A percentile compares a stretch with the other conserved stretches of the same genome.
phyloP scores from a whole-genome alignment of 2,113 vertebrate species.

The Odontophorus gujanensis region DNA sequence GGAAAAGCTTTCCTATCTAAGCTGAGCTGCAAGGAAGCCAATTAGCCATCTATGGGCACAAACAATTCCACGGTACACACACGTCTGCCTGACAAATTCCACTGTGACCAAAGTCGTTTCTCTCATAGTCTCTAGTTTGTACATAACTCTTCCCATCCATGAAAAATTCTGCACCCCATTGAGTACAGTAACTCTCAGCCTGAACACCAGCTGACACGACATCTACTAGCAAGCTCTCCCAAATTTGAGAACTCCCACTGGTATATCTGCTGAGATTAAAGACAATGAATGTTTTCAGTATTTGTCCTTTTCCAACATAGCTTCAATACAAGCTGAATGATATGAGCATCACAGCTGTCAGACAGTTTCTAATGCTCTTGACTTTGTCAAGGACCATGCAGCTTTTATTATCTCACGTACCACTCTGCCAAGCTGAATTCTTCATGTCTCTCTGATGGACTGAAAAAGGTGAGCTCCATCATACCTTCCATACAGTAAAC shows the following conservation, averaged over 20 bases:
- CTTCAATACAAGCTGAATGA: not conserved
- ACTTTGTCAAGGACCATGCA: not conserved
- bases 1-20: not conserved
- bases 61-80: not conserved
- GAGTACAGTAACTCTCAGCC: not conserved
- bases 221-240: not conserved
- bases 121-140: not conserved
- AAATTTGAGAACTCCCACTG: not conserved
- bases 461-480: not conserved
- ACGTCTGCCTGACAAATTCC: constrained; percentile 3
- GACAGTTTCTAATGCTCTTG: not conserved
- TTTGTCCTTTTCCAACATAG: not conserved
- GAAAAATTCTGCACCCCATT: not conserved
- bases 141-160: not conserved
- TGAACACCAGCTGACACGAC: not conserved
- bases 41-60: not conserved
- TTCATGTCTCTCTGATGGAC: not conserved
- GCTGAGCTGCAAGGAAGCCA: not conserved
- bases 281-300: not conserved
- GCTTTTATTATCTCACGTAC: not conserved
- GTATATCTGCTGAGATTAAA: not conserved
- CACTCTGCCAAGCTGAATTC: not conserved
- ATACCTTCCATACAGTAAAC: not conserved
- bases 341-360: not conserved
- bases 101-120: not conserved